phyloP scores from a whole-genome alignment of 2,113 vertebrate species.

The Zosterops hypoxanthus region DNA sequence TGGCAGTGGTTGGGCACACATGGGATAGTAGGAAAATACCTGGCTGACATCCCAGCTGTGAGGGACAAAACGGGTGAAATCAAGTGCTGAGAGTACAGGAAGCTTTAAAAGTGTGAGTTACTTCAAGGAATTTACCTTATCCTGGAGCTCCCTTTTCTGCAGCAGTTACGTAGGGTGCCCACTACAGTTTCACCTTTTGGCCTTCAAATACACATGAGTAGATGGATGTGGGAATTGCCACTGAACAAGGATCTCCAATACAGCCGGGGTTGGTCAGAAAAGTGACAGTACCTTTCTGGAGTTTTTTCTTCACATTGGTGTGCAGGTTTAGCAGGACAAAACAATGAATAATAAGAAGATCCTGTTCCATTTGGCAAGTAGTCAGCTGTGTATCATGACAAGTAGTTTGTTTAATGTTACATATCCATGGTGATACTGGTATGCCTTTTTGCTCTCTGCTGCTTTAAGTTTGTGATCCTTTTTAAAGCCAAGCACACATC shows the following conservation, averaged over 20 bases:
- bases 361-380: conserved; percentile 43
- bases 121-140: neutral
- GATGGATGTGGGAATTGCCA: fast-evolving
- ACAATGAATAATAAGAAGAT: conserved; percentile 38
- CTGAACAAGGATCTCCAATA: neutral
- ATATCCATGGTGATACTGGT: conserved; percentile 48
- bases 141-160: neutral
- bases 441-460: conserved; percentile 39
- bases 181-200: neutral
- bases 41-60: neutral
- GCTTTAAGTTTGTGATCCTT: conserved; percentile 14
- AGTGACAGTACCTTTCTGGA: neutral
- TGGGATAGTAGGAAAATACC: neutral
- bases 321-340: conserved; percentile 18
- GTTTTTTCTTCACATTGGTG: neutral
- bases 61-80: neutral
- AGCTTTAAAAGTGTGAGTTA: neutral
- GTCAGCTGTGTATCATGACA: conserved; percentile 48
- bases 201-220: neutral
- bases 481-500: conserved; percentile 22
- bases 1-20: neutral
- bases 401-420: conserved; percentile 61
- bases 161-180: neutral
- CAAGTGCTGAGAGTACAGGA: neutral
- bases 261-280: neutral